Evolutionary conservation across 2,888 invertebrate genomes (phyloP), one percentile per base, ranked within the genome.

Genomic region (Hyposoter dolosus): DNA sequence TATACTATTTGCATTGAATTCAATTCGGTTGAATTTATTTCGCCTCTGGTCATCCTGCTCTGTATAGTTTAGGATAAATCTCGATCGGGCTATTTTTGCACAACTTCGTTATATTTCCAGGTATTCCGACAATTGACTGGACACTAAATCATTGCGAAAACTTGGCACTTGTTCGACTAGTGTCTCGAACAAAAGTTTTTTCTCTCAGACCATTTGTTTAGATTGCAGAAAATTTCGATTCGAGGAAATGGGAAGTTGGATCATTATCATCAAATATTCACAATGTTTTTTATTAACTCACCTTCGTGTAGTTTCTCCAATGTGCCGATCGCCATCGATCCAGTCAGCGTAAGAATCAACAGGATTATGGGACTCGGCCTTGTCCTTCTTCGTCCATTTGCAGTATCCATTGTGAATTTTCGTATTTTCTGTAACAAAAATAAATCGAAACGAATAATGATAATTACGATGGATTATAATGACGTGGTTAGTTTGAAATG

Each of bases 301-400:
- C 93, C 93, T 93, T 93, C 93, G 89, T 93, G 93, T 32, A 93
- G 90, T 88, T 93, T 93, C 88, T 93, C 93, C 91, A 93, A 83
- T 56, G 93, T 93, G 45, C 93, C 93, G 78, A 88, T 92, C 60
- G 92, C 92, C 72, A 91, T 90, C 81, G 90, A 89, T 76, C 88
- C 91, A 28, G 78, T 86, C 40, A 81, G 83, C 88, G 53, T 85
- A 65, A 84, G 87, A 79, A 89, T 89, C 86, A 92, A 85, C 60
- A 92, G 90, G 76, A 89, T 88, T 71, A 84, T 87, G 63, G 71
- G 91, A 79, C 92, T 91, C 35, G 86, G 89, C 84, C 90, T 91
- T 90, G 89, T 90, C 91, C 89, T 88, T 90, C 79, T 90, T 88
- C 90, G 89, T 88, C 89, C 89, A 88, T 89, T 91, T 89, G 90